Base-by-base conservation (phyloP, 2,797 vertebrate genomes). In the Eulemur mongoz region DNA sequence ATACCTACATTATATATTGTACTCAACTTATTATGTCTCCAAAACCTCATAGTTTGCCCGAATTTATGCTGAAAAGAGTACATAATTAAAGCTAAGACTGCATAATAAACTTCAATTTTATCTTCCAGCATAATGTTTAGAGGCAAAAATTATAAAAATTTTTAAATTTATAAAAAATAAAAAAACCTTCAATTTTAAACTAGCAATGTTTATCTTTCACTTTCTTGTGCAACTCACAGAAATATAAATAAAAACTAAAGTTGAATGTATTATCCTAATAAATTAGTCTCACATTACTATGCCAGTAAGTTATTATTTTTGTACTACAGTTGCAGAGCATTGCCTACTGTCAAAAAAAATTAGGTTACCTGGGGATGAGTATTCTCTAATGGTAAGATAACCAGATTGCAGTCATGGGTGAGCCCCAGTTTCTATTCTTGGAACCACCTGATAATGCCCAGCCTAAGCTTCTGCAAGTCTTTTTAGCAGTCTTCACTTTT, bases 291-390 rank as follows among this genome's bases (percentile, higher is more conserved):
- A 57, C 50, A 23, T 82, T 82, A 85, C 38, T 92, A 22, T 93
- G 23, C 40, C 73, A 80, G 86, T 87, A 93, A 82, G 70, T 93
- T 93, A 88, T 94, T 91, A 95, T 95, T 96, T 91, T 81, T 95
- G 32, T 93, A 45, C 70, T 81, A 76, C 2, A 83, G 38, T 91
- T 83, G 40, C 57, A 9, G 15, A 94, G 80, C 93, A 92, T 65
- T 96, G 57, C 80, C 75, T 96, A 52, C 65, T 97, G 96, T 98
- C 95, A 95, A 96, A 96, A 96, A 92, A 93, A 96, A 97, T 94
- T 97, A 97, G 94, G 95, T 97, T 97, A 96, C 89, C 69, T 91
- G 9, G 45, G 89, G 93, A 97, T 94, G 83, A 96, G 87, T 86
- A 81, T 89, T 97, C 91, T 96, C 54, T 96, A 94, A 94, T 75